phyloP scores from a whole-genome alignment of 2,113 vertebrate species.

The Callorhinus ursinus region DNA sequence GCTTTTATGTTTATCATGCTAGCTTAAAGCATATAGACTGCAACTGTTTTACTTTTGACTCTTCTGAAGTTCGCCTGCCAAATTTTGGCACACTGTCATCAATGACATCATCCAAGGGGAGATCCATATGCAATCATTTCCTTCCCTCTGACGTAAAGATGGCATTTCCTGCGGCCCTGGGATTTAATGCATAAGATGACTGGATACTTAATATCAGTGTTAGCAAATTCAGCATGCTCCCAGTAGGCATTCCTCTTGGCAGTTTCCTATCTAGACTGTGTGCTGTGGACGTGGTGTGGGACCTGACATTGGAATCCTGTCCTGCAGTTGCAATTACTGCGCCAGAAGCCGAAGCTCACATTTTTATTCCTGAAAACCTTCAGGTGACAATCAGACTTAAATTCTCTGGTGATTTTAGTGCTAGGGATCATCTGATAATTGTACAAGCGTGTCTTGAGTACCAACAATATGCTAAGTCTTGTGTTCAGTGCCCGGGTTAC shows the following conservation, averaged over 20 bases:
- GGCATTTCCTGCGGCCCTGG: conserved; percentile 64
- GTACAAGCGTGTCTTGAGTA: conserved; percentile 14
- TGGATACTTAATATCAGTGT: conserved; percentile 75
- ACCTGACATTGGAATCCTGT: conserved; percentile 45
- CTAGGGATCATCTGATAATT: conserved; percentile 27
- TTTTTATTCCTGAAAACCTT: conserved; percentile 58
- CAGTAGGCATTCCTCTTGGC: conserved; percentile 75
- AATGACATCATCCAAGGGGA: not conserved
- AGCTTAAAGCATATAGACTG: not conserved
- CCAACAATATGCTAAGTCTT: not conserved
- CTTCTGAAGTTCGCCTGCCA: conserved; percentile 41
- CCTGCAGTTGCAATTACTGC: not conserved
- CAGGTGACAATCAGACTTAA: conserved; percentile 52
- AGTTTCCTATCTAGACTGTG: conserved; percentile 76
- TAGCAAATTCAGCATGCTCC: conserved; percentile 75
- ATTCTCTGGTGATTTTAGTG: conserved; percentile 50
- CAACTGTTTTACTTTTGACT: conserved; percentile 56
- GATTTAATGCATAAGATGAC: conserved; percentile 71
- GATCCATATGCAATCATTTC: conserved; percentile 35
- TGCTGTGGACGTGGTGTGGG: conserved; percentile 68
- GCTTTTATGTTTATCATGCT: not conserved
- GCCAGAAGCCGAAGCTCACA: not conserved
- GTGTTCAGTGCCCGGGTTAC: not conserved
- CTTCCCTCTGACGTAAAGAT: conserved; percentile 36
- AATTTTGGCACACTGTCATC: not conserved